These are phyloP conservation scores for Sesamia inferens DNA, from an alignment of 2,888 invertebrate species.

Conservation along the genomic window DNA sequence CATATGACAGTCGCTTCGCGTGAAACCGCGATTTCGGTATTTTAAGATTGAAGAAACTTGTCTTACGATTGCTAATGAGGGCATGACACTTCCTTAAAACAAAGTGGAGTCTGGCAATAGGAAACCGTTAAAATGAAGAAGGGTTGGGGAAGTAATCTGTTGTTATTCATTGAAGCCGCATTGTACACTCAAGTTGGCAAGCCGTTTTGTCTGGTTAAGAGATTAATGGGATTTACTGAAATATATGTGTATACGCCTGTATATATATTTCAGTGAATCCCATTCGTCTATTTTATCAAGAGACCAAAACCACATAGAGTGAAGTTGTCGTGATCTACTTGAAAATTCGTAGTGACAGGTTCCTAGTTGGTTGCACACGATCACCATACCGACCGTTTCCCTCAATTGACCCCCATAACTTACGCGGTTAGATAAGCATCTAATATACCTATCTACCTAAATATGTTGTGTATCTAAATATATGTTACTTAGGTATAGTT, in stretches of 20 bases:
- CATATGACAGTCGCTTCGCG: slow-evolving; percentile 17
- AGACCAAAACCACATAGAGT: slow-evolving; percentile 9
- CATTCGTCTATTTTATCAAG: slow-evolving; percentile 5
- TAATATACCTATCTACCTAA: slow-evolving; percentile 18
- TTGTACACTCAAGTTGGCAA: slow-evolving; percentile 56
- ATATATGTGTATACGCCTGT: background rate
- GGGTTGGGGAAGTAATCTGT: slow-evolving; percentile 59
- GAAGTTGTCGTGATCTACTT: slow-evolving; percentile 8
- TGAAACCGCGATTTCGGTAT: slow-evolving; percentile 48
- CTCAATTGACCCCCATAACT: slow-evolving; percentile 49
- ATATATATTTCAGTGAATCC: background rate
- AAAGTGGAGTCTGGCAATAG: slow-evolving; percentile 57
- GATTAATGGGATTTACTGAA: slow-evolving; percentile 37
- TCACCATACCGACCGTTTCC: slow-evolving; percentile 27
- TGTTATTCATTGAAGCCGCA: slow-evolving; percentile 60
- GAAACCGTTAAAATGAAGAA: slow-evolving; percentile 59
- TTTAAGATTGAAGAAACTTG: slow-evolving; percentile 60
- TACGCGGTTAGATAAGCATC: slow-evolving; percentile 47
- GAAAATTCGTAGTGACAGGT: slow-evolving; percentile 36
- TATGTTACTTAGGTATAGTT: slow-evolving; percentile 12
- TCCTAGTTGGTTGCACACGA: slow-evolving; percentile 43
- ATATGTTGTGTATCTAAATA: background rate
- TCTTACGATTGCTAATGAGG: slow-evolving; percentile 55
- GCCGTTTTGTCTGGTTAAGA: slow-evolving; percentile 32
- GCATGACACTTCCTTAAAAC: slow-evolving; percentile 58